Percentiles rank a stretch among this genome's conserved stretches.
Evolutionary conservation across 2,113 vertebrate species (phyloP).

Genomic region (Callorhinus ursinus): DNA sequence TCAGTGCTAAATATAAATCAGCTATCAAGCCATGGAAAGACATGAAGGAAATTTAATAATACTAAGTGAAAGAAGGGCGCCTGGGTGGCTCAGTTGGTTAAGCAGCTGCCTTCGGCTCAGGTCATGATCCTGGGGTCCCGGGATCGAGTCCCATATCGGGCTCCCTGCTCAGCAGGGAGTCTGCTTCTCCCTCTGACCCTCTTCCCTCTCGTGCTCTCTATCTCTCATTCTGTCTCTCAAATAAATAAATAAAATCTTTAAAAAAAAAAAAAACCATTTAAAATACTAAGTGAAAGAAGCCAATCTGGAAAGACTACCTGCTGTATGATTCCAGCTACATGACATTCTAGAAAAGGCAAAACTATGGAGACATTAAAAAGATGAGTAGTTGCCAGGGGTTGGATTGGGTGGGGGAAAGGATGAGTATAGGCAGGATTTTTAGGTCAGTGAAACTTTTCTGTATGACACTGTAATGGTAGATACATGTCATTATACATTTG

Average conservation of each 20-base stretch:
- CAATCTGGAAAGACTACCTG: background rate
- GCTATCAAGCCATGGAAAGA: background rate
- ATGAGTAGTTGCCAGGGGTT: background rate
- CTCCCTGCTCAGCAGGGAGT: no score
- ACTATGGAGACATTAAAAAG: background rate
- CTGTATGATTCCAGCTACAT: background rate
- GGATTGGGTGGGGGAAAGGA: fast-evolving
- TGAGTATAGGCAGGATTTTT: background rate
- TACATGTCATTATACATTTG: background rate
- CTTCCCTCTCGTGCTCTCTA: no score
- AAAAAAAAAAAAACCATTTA: no score
- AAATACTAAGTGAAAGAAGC: background rate
- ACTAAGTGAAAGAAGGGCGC: background rate
- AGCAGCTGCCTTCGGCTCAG: no score
- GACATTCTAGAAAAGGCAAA: background rate
- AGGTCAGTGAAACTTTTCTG: background rate
- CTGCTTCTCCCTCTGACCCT: no score
- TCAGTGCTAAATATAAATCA: background rate
- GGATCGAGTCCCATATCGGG: no score
- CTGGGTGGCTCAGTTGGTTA: no score
- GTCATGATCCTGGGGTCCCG: no score
- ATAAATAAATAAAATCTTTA: no score
- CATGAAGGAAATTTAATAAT: background rate
- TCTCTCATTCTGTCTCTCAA: no score
- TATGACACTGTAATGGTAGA: background rate